Base-by-base conservation (phyloP, 2,113 vertebrate species). In the Ochotona princeps region DNA sequence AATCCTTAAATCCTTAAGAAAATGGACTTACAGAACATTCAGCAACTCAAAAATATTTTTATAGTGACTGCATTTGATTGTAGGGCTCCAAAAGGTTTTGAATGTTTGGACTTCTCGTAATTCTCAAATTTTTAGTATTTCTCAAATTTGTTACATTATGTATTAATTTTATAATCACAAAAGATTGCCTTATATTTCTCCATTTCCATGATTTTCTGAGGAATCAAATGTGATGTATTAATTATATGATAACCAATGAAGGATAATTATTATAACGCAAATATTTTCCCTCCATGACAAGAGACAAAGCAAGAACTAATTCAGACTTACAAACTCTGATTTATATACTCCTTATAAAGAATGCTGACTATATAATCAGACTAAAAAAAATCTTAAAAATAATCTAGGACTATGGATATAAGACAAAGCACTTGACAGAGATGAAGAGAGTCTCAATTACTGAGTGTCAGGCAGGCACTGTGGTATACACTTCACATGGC, bases 211-310 rank as follows among this genome's bases (percentile, higher is more conserved):
- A 54, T 74, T 86, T 74, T 84, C 60, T 90, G 49, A 84, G 78
- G 85, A 93, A 84, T 89, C 21, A 87, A 66, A 93, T 44, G 38
- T 44, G 38, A 87, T 49, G 4, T 63, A 85, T 32, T 69, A 21
- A 76, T 63, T 63, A 87, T 2, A 87, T 91, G 44, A 74, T 63
- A 92, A 57, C 65, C 60, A 95, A 76, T 83, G 87, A 92, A 82
- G 57, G 32, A 91, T 10, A 93, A 61, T 91, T 82, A 88, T 91
- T 70, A 73, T 57, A 82, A 82, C 54, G 57, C 23, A 90, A 92
- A 63, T 35, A 70, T 4, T 47, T 74, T 74, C 91, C 47, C 38
- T 84, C 93, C n/a, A 82, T 83, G 8, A 76, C 35, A 84, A 92
- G 10, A 28, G 78, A 85, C 65, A 76, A 95, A 61, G 26, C 5